Percentiles rank a stretch among this genome's conserved stretches.
phyloP scores from a whole-genome alignment of 2,113 vertebrate genomes.

The Peromyscus polionotus region DNA sequence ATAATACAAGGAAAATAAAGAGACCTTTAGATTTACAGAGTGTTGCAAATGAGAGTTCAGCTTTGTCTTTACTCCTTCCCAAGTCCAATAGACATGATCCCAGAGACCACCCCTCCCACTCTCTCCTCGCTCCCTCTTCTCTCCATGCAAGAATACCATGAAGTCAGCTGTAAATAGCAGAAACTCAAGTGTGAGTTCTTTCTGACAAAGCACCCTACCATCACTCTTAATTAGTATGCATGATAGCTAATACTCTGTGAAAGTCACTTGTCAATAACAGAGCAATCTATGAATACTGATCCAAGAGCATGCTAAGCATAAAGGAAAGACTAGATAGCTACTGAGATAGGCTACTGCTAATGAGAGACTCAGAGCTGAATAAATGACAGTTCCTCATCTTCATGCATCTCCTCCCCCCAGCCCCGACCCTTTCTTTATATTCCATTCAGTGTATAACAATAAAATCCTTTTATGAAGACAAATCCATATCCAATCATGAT shows the following conservation, averaged over 20 bases:
- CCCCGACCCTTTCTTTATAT: slow-evolving; percentile 4
- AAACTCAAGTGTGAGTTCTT: slow-evolving; percentile 56
- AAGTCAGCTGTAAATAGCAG: slow-evolving; percentile 43
- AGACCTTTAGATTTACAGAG: not conserved
- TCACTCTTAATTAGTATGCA: slow-evolving; percentile 73
- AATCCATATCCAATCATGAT: not conserved
- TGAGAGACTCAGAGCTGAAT: slow-evolving; percentile 48
- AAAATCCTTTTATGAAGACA: slow-evolving; percentile 43
- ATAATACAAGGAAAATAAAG: slow-evolving; percentile 11
- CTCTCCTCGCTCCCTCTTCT: not conserved
- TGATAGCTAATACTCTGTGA: slow-evolving; percentile 57
- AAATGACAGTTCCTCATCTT: slow-evolving; percentile 11
- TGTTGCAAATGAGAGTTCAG: not conserved
- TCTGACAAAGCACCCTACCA: slow-evolving; percentile 66
- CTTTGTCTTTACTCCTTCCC: not conserved
- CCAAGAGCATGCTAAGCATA: slow-evolving; percentile 67
- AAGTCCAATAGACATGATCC: not conserved
- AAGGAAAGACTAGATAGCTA: slow-evolving; percentile 36
- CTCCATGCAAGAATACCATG: not conserved
- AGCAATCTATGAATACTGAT: slow-evolving; percentile 79
- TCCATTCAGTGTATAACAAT: slow-evolving; percentile 25
- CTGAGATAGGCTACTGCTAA: slow-evolving; percentile 69
- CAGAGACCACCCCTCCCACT: too few species aligned
- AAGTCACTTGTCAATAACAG: slow-evolving; percentile 83
- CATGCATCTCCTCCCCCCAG: not conserved